These are phyloP conservation scores for Myotis vivesi DNA, from an alignment of 2,797 vertebrate species.

Conservation along the genomic window DNA sequence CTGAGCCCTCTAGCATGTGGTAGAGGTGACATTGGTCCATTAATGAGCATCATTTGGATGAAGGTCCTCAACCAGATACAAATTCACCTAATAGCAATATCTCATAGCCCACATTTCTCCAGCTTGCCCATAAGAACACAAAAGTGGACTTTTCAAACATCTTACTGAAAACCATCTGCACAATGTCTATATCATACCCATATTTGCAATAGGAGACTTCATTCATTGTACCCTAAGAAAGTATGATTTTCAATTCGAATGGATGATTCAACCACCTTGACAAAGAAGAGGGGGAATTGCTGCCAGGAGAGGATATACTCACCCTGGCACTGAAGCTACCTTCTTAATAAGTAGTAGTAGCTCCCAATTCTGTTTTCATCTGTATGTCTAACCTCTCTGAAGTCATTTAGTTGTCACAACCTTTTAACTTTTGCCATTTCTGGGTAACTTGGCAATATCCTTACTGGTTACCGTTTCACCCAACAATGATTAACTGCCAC, in stretches of 20 bases:
- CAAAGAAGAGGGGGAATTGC: neutral
- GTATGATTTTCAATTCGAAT: neutral
- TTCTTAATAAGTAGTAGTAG: neutral
- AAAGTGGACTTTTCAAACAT: neutral
- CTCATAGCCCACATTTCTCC: neutral
- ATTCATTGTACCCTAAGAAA: neutral
- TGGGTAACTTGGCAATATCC: neutral
- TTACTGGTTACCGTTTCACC: neutral
- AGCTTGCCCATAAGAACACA: neutral
- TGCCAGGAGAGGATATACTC: neutral
- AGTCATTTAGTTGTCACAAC: neutral
- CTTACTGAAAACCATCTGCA: neutral
- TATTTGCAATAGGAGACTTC: neutral
- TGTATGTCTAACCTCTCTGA: neutral
- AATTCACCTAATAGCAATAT: neutral
- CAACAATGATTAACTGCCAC: too few species aligned
- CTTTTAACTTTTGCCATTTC: neutral
- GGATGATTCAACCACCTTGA: neutral
- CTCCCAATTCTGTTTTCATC: neutral
- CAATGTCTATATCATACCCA: neutral
- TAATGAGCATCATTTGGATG: neutral
- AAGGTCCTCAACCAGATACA: neutral
- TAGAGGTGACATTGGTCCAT: neutral
- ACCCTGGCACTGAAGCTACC: neutral
- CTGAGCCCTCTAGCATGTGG: neutral